Conservation (phyloP, 2,113 vertebrate species). For the Synodontis membranacea region DNA sequence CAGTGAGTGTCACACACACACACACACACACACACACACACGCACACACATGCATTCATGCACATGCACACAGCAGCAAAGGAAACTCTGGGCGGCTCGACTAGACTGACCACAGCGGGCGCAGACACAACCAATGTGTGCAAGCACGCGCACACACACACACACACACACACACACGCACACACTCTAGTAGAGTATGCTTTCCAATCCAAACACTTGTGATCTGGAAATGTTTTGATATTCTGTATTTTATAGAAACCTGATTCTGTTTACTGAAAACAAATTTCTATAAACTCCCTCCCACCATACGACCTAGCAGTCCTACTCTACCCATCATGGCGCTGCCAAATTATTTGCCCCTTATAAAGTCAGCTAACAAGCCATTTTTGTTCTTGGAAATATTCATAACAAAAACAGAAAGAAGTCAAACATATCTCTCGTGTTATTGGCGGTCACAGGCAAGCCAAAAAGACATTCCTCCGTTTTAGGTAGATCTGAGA, state of each 20-base stretch:
- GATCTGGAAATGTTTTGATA: slow-evolving; percentile 29
- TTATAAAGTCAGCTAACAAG: neutral
- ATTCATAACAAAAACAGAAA: neutral
- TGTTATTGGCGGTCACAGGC: neutral
- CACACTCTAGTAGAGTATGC: neutral
- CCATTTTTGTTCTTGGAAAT: neutral
- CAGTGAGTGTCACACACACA: slow-evolving; percentile 16
- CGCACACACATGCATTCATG: neutral
- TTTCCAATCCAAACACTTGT: slow-evolving; percentile 36
- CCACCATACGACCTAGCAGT: neutral
- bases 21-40: slow-evolving; percentile 23
- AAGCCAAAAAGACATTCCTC: neutral
- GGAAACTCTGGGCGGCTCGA: slow-evolving; percentile 50
- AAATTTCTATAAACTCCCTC: neutral
- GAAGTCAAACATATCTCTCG: no score
- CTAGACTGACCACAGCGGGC: slow-evolving; percentile 47
- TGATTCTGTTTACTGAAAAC: slow-evolving; percentile 27
- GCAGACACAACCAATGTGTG: slow-evolving; percentile 38
- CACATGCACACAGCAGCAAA: slow-evolving; percentile 42
- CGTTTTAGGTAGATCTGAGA: neutral
- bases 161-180: neutral
- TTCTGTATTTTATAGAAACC: slow-evolving; percentile 19
- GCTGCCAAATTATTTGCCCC: neutral
- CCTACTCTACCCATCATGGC: neutral
- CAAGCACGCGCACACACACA: slow-evolving; percentile 6